phyloP scores from a whole-genome alignment of 1,140 invertebrate species.

The Batillaria attramentaria region DNA sequence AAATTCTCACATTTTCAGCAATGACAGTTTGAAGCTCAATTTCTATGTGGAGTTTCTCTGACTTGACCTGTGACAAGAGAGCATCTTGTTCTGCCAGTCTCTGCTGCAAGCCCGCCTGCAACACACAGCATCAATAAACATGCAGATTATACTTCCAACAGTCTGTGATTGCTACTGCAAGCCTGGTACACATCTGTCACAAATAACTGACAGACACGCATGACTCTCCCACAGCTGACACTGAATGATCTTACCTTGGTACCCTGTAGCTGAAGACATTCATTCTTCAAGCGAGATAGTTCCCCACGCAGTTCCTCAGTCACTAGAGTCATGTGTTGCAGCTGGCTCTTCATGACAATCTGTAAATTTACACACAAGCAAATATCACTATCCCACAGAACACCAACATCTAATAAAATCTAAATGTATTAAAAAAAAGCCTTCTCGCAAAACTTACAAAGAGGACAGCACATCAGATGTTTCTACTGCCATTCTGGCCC shows the following conservation, averaged over 20 bases:
- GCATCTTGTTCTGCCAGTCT: slow-evolving; percentile 62
- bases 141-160: no score
- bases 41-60: slow-evolving; percentile 59
- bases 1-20: slow-evolving; percentile 56
- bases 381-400: no score
- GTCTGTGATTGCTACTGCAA: neutral
- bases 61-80: slow-evolving; percentile 57
- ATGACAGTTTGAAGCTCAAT: slow-evolving; percentile 62
- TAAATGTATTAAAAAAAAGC: no score
- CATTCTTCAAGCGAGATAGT: slow-evolving; percentile 55
- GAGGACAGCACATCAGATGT: no score
- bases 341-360: slow-evolving; percentile 53
- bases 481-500: no score
- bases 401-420: no score
- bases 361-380: no score
- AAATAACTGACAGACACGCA: neutral
- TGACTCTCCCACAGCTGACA: neutral
- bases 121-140: neutral
- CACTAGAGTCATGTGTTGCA: slow-evolving; percentile 54
- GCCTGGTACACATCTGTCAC: neutral
- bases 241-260: slow-evolving; percentile 51
- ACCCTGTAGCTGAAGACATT: slow-evolving; percentile 62
- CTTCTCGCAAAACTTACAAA: no score
- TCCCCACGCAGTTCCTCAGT: slow-evolving; percentile 51
- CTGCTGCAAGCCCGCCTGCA: slow-evolving; percentile 59